These are phyloP conservation scores for Hermaeophaga mercurialis DNA, from an alignment of 2,888 invertebrate genomes.

Conservation along the genomic window DNA sequence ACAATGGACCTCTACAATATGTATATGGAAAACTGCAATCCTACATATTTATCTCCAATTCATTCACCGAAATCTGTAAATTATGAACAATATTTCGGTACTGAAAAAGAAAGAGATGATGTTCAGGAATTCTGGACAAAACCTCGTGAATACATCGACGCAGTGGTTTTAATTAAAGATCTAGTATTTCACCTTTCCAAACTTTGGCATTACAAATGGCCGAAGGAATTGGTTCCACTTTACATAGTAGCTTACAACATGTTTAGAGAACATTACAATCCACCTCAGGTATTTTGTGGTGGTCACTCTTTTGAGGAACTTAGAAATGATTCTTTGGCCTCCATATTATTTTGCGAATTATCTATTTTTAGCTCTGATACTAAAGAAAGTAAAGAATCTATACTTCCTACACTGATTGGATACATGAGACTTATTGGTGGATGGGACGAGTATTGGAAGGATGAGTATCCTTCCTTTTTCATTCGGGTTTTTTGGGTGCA, in stretches of 20 bases:
- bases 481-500: slow-evolving; percentile 63
- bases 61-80: slow-evolving; percentile 47
- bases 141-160: slow-evolving; percentile 62
- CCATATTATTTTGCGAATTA: slow-evolving; percentile 63
- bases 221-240: slow-evolving; percentile 62
- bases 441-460: slow-evolving; percentile 56
- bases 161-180: slow-evolving; percentile 66
- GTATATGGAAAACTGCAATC: slow-evolving; percentile 59
- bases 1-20: slow-evolving; percentile 67
- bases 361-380: slow-evolving; percentile 47
- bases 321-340: slow-evolving; percentile 59
- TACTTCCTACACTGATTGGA: slow-evolving; percentile 59
- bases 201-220: slow-evolving; percentile 72
- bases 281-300: slow-evolving; percentile 57
- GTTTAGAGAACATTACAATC: slow-evolving; percentile 61
- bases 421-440: slow-evolving; percentile 59
- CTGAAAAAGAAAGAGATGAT: slow-evolving; percentile 67
- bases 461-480: slow-evolving; percentile 58
- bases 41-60: slow-evolving; percentile 47
- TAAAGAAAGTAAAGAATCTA: slow-evolving; percentile 33
- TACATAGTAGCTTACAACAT: slow-evolving; percentile 52
- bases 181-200: slow-evolving; percentile 64
- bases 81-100: slow-evolving; percentile 66
- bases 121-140: slow-evolving; percentile 67
- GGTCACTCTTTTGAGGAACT: slow-evolving; percentile 55